Evolutionary conservation across 2,888 invertebrate genomes (phyloP), one percentile per base, ranked within the genome.

Genomic region (Ophonus ardosiacus): DNA sequence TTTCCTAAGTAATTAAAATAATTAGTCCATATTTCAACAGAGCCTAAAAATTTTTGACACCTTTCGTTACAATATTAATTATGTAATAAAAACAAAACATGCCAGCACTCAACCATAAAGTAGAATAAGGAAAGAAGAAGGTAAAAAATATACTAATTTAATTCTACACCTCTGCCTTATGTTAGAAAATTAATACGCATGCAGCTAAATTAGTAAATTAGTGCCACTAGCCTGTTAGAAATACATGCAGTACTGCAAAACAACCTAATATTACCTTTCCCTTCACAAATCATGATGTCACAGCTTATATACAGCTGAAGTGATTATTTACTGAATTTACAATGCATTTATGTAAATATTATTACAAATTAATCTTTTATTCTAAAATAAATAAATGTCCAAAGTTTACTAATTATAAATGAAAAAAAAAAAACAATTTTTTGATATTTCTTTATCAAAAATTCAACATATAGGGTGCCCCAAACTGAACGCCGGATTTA

Each of bases 251-350:
- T 78, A 59, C 24, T 15, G 78, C 31, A 18, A 40, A 74, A 13
- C n/a, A 40, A 38, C 71, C 71, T 40, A 31, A 38, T 43, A 74
- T 74, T 76, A 76, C 78, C 78, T 78, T 31, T 78, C 31, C 59
- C 59, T 74, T 76, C 38, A 68, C 31, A 31, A 7, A 43, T 43
- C 43, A 68, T 74, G 71, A 74, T 74, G 43, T 57, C 17, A 18
- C n/a, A 8, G 51, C 24, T 15, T 76, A 76, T 76, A 13, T 76
- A 76, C 76, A 76, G 76, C 76, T 76, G 24, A 21, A 38, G 71
- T 74, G 71, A 74, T 31, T 74, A 74, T 74, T 74, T 43, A 74
- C 71, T 74, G 13, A 74, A 74, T 74, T 74, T 74, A 74, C 38
- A 68, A 17, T 59, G 17, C 10, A 63, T 18, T 63, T 18, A 31